Evolutionary conservation across 2,113 vertebrate genomes (phyloP).

Genomic region (Urocolius indicus): DNA sequence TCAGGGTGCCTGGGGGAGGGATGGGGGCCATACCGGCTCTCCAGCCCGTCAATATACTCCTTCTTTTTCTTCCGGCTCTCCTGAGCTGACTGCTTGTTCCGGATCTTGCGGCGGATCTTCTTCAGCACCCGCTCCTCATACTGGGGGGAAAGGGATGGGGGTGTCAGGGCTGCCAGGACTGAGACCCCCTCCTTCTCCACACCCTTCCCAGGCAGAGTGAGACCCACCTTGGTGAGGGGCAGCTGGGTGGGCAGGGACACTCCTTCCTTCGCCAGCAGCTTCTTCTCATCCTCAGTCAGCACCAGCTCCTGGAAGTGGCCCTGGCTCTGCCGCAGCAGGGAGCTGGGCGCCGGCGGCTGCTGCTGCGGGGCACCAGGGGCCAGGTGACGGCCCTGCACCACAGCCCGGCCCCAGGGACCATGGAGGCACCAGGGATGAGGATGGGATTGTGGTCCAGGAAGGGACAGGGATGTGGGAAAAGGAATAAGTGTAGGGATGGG

Average conservation of each 20-base stretch:
- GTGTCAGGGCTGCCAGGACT: not conserved
- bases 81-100: conserved; percentile 94
- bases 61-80: conserved; percentile 95
- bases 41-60: conserved; percentile 90
- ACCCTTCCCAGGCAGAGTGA: accelerated
- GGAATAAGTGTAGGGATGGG: not conserved
- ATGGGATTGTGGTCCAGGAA: not conserved
- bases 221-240: conserved; percentile 91
- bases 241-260: conserved; percentile 86
- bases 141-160: conserved; percentile 47
- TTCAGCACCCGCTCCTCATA: conserved; percentile 92
- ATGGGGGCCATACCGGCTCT: conserved; percentile 79
- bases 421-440: accelerated
- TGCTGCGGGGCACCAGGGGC: not conserved
- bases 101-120: conserved; percentile 93
- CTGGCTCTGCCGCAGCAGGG: conserved; percentile 34
- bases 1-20: not conserved
- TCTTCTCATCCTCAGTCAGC: conserved; percentile 94
- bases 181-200: accelerated
- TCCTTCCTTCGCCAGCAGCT: conserved; percentile 92
- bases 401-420: accelerated
- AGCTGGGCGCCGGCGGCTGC: conserved; percentile 47
- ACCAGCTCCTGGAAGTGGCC: conserved; percentile 84
- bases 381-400: not conserved
- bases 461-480: not conserved